Evolutionary conservation across 53 echinoderm and acorn worm species (phyloP).

Genomic region (Echinarachnius parma): DNA sequence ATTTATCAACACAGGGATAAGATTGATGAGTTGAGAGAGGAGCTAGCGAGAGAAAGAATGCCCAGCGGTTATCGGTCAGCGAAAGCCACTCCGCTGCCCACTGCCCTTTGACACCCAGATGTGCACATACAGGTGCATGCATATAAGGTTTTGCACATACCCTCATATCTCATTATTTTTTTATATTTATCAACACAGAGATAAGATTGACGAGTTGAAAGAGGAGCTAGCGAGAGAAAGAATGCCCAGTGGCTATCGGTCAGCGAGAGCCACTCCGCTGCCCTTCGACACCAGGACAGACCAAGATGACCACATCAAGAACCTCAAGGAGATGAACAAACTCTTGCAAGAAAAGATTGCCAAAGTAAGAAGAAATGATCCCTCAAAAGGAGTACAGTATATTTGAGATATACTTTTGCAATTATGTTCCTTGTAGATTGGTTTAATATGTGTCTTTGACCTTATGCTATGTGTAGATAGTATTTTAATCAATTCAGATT

Average conservation of each 20-base stretch:
- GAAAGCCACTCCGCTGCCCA: constrained; percentile 65
- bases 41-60: constrained; percentile 61
- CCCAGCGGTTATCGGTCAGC: constrained; percentile 64
- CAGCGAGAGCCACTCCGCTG: constrained; percentile 69
- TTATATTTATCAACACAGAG: constrained; percentile 58
- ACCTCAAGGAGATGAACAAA: constrained; percentile 90
- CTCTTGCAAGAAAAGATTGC: constrained; percentile 77
- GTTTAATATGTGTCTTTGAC: too few relatives aligned
- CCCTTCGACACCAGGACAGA: constrained; percentile 63
- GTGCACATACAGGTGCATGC: too few relatives aligned
- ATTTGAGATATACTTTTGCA: too few relatives aligned
- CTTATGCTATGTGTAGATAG: too few relatives aligned
- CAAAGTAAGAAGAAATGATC: constrained; percentile 57
- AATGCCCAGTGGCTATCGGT: constrained; percentile 50
- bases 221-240: constrained; percentile 79
- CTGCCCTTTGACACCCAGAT: too few relatives aligned
- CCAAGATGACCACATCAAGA: constrained; percentile 72
- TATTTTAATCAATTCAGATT: too few relatives aligned
- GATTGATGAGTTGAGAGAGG: constrained; percentile 75
- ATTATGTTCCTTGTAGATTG: too few relatives aligned
- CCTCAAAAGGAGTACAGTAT: too few relatives aligned
- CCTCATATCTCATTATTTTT: too few relatives aligned
- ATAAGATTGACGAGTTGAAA: constrained; percentile 76
- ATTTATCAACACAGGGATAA: constrained; percentile 73
- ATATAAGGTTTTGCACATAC: too few relatives aligned